phyloP scores from a whole-genome alignment of 2,888 invertebrate species.

The Lochmaea crataegi region DNA sequence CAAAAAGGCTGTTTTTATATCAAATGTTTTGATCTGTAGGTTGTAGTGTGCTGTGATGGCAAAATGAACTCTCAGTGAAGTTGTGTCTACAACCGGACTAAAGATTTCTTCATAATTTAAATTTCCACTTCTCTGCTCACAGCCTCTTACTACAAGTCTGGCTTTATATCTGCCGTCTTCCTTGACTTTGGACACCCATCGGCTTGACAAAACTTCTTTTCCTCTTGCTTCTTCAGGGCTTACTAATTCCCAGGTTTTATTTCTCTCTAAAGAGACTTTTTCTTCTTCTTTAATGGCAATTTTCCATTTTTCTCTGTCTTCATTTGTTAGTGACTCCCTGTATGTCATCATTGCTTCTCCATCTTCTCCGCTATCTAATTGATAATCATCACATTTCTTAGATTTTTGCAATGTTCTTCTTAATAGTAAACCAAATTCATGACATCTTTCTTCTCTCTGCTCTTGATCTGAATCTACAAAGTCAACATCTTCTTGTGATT shows the following conservation, averaged over 20 bases:
- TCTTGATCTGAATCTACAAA: no score
- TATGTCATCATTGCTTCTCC: not conserved
- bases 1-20: not conserved
- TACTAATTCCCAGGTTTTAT: constrained; percentile 44
- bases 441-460: no score
- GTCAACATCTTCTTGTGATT: no score
- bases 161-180: constrained; percentile 46
- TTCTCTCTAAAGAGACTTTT: constrained; percentile 45
- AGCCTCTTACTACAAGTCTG: constrained; percentile 44
- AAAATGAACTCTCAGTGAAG: constrained; percentile 30
- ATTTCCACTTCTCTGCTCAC: constrained; percentile 22
- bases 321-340: not conserved
- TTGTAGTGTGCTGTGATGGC: constrained; percentile 18
- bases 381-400: not conserved
- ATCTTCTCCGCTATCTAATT: not conserved
- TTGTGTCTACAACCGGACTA: constrained; percentile 28
- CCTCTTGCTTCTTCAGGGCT: constrained; percentile 32
- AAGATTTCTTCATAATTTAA: constrained; percentile 37
- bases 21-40: not conserved
- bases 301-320: constrained; percentile 33
- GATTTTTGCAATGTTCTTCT: no score
- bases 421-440: no score
- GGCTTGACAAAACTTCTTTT: constrained; percentile 41
- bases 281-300: constrained; percentile 44
- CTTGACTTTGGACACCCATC: constrained; percentile 48